Base-by-base conservation (phyloP, 2,888 invertebrate genomes). In the Marronus borbonicus region DNA sequence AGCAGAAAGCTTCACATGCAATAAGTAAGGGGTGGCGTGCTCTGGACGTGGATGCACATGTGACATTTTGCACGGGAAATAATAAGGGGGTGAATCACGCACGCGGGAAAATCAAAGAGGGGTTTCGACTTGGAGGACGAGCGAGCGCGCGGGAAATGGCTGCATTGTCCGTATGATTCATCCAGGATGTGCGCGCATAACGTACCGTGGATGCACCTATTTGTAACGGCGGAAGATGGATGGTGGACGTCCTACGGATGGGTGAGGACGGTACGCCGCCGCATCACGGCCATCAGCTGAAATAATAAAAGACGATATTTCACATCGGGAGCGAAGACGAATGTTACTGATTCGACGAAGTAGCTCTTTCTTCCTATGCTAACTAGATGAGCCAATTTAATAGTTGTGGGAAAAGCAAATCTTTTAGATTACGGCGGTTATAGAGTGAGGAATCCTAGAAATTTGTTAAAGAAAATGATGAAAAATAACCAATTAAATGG, bases 141-240 rank as follows among this genome's bases (percentile, higher is more conserved):
- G 69, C 76, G 79, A 36, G 5, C 76, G 77, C 77, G 81, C 84
- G 84, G 86, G 85, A 86, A 86, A 86, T 85, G 86, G 85, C 82
- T 85, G 83, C 84, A 86, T 87, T 86, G 85, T 87, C 86, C 85
- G 82, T 84, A 85, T 87, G 88, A 87, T 86, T 87, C 87, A 87
- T 85, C 84, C 86, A 86, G 86, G 87, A 87, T 86, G 85, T 85
- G 83, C 84, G 84, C 83, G 84, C 85, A 85, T 86, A 86, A 87
- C 86, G 87, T 85, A 85, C 85, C 85, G 85, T 86, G 85, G 85
- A 86, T 86, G 86, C 85, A 86, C 86, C 85, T 85, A 85, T 84
- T 86, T 83, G 84, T 84, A 79, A 80, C 80, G 81, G 80, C 82
- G 70, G 74, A 80, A 81, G 72, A 81, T 79, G 78, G 81, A 84